A percentile compares a stretch with the other conserved stretches of the same genome.
Conservation (phyloP, 2,113 vertebrate species). For the Ifrita kowaldi region DNA sequence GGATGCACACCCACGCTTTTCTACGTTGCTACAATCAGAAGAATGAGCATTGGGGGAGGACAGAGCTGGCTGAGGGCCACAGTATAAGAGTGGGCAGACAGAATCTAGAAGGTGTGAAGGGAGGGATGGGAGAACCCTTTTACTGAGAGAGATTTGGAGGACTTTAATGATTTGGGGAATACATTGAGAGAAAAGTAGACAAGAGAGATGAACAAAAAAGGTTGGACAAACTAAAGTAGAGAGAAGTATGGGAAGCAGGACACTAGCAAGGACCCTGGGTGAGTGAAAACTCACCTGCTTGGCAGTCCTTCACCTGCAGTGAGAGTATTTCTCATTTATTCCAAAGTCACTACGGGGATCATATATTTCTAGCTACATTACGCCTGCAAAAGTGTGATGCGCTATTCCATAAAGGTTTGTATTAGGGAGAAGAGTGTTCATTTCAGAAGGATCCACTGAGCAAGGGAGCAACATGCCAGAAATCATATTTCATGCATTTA, state of each 20-base stretch:
- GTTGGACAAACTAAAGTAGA: background rate
- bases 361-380: background rate
- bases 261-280: background rate
- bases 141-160: too few species aligned
- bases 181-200: background rate
- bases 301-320: background rate
- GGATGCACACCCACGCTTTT: background rate
- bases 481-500: background rate
- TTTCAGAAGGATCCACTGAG: background rate
- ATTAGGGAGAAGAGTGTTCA: background rate
- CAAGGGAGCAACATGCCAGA: background rate
- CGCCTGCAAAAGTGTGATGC: background rate
- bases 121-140: background rate
- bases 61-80: background rate
- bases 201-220: background rate
- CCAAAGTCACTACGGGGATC: background rate
- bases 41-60: background rate
- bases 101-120: background rate
- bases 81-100: background rate
- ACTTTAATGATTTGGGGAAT: background rate
- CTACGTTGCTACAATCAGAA: background rate
- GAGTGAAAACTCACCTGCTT: background rate
- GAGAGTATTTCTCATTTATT: background rate
- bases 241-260: background rate
- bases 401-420: background rate